Base-by-base conservation (phyloP, 2,113 vertebrate species). In the Zosterops hypoxanthus region DNA sequence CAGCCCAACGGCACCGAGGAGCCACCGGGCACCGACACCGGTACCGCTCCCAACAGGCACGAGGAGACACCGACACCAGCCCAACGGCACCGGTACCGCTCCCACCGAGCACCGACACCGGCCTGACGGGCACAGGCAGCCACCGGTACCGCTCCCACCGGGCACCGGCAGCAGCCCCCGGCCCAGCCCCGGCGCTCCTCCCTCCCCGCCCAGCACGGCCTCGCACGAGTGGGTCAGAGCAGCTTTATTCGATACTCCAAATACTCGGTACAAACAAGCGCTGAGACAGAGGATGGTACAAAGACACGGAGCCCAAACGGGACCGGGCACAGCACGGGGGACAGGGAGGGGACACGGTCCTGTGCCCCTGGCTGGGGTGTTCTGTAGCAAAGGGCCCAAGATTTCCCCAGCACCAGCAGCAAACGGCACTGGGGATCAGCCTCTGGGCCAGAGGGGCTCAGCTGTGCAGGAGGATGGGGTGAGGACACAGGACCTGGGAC, bases 181-280 rank as follows among this genome's bases (percentile, higher is more conserved):
- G 17, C 22, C 75, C 61, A 5, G 17, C 22, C 25, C 55, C 80
- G 18, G 14, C n/a, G 42, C 56, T 3, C 6, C 39, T 6, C 34
- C 14, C 5, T 20, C 33, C 57, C 16, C 33, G 4, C 6, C 1
- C 75, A 21, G 89, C 25, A 41, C 2, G 2, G 83, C 16, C 34
- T 21, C 2, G 36, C 41, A 46, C 4, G 25, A 3, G 57, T 60
- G 66, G 50, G 70, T 65, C 42, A 28, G 46, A 89, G 52, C 55
- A 9, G 64, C 36, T 97, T 98, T 98, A 97, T 97, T 98, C 88
- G 90, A 75, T 60, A 94, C 41, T 92, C 86, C 90, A 97, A 97
- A 96, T 12, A 88, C 25, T 65, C 90, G 33, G 46, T 97, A 97
- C 97, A 97, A 97, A 97, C 84, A 57, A 63, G 59, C 4, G 69